These are phyloP conservation scores for Ahaetulla prasina DNA, from an alignment of 2,113 vertebrate species.

Conservation along the genomic window DNA sequence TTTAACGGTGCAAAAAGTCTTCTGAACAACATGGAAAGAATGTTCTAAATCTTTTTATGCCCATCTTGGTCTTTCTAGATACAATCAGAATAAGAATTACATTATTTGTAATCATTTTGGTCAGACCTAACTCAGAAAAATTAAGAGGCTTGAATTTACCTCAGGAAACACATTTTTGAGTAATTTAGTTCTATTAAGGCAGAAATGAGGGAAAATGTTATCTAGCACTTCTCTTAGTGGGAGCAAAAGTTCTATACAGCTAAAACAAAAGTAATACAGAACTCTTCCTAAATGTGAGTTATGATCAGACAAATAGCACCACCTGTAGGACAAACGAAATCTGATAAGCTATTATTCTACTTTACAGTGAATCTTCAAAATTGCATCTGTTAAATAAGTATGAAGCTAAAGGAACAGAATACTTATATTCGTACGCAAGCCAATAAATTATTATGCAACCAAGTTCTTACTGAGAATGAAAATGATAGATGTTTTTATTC, in stretches of 20 bases:
- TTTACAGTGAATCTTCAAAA: background rate
- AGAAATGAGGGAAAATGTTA: background rate
- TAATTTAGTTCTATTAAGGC: background rate
- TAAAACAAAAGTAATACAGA: background rate
- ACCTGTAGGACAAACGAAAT: slow-evolving; percentile 19
- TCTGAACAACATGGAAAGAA: background rate
- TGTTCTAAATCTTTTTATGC: background rate
- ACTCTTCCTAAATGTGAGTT: background rate
- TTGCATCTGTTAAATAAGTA: background rate
- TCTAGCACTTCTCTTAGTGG: slow-evolving; percentile 2
- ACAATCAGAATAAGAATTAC: background rate
- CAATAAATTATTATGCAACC: background rate
- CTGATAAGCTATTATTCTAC: background rate
- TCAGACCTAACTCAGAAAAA: background rate
- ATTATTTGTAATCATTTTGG: background rate
- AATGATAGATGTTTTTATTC: background rate
- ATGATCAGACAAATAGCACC: slow-evolving; percentile 43
- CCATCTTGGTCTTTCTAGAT: background rate
- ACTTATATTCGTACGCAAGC: background rate
- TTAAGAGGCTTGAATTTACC: background rate
- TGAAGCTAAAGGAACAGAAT: background rate
- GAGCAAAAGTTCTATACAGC: background rate
- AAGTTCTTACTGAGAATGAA: background rate
- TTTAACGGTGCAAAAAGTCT: background rate
- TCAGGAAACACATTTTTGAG: background rate